A percentile compares a stretch with the other conserved stretches of the same genome.
Conservation (phyloP, 1,140 invertebrate species). For the Trichonephila clavata region DNA sequence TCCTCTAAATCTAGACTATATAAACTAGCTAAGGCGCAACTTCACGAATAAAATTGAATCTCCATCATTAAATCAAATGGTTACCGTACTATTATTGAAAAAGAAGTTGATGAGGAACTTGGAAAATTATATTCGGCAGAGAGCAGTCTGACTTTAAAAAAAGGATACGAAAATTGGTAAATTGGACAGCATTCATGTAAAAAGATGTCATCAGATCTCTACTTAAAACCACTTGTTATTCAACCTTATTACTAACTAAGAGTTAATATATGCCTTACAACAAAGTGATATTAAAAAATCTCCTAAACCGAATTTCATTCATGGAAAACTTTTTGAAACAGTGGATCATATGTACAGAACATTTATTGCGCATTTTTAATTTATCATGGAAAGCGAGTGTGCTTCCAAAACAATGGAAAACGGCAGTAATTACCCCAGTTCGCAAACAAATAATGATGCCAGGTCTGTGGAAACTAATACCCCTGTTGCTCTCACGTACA, state of each 20-base stretch:
- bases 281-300: not conserved
- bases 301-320: no score
- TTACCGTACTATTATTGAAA: not conserved
- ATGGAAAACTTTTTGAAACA: no score
- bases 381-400: not conserved
- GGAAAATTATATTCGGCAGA: not conserved
- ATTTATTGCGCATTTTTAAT: not conserved
- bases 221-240: not conserved
- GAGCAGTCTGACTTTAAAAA: not conserved
- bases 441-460: conserved; percentile 36
- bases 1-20: not conserved
- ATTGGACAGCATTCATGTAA: not conserved
- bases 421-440: not conserved
- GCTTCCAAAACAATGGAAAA: conserved; percentile 42
- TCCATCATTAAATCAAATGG: not conserved
- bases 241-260: not conserved
- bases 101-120: not conserved
- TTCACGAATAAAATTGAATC: not conserved
- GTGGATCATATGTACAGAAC: no score
- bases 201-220: not conserved
- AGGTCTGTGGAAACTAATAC: not conserved
- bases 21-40: not conserved
- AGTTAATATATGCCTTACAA: not conserved
- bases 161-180: not conserved
- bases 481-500: no score